Evolutionary conservation across 2,113 vertebrate genomes (phyloP), one percentile per base, ranked within the genome.

Genomic region (Chrysemys picta): DNA sequence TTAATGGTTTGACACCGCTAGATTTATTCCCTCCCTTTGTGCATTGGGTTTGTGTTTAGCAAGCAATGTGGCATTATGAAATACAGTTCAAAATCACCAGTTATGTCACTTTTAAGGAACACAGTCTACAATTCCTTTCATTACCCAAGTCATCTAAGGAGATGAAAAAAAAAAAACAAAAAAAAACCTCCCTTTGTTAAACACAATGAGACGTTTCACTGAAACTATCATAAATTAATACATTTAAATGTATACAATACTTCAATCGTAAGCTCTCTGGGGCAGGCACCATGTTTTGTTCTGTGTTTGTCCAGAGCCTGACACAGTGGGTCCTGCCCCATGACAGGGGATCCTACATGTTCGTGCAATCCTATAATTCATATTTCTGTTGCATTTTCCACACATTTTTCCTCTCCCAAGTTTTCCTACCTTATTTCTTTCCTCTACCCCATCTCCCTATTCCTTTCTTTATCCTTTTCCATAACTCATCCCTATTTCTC

Each of bases 221-320:
- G 31, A 78, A 93, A 47, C 76, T 25, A 50, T 8, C 62, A 80
- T 45, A 91, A 57, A 89, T 35, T 29, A 38, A 72, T n/a, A 69
- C 6, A 45, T 25, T n/a, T n/a, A 82, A 91, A 69, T 54, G 80
- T 14, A 38, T 0, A 0, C 5, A 80, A 4, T 1, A 25, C 50
- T 87, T 59, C 76, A 6, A 25, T 87, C 11, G 47, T 52, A 5
- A 80, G 31, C 19, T 45, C 12, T 80, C 75, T 76, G 11, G 8
- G 3, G 1, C 50, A 82, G 52, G 47, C 9, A 89, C 31, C 5
- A 65, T 8, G 84, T 49, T 86, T 47, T 24, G 12, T 79, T 21
- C 24, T 87, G 7, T 21, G 25, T 78, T 57, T 29, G 45, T 11
- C 4, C 7, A 90, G 22, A 24, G 75, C 21, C 81, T 42, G 27